Base-by-base conservation (phyloP, 2,888 invertebrate species). In the Heterodera filipjevi region DNA sequence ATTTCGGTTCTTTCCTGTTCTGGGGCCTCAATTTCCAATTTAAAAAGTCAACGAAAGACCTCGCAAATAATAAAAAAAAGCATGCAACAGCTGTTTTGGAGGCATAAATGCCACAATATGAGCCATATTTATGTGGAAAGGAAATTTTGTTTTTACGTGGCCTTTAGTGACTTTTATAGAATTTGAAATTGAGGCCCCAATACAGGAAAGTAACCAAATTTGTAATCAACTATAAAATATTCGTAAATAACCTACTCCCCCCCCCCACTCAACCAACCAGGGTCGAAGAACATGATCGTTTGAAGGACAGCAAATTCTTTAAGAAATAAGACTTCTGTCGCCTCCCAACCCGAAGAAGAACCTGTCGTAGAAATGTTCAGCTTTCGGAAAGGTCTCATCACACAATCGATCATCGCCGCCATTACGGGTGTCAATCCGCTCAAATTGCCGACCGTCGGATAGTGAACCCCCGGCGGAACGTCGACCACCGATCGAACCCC, bases 211-310 rank as follows among this genome's bases (percentile, higher is more conserved):
- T n/a, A n/a, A n/a, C n/a, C n/a, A n/a, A n/a, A n/a, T 39, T 39
- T 39, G 10, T 39, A 39, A 39, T 6, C 3, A 39, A 6, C 39
- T 8, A 27, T n/a, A 59, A 22, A 59, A 59, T 8, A 12, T 3
- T 12, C n/a, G 27, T 12, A 3, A 22, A 8, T 59, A 8, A 59
- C 3, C 3, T 3, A 8, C 64, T 5, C 22, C 6, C 32, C 2
- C 39, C 44, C n/a, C 71, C 2, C 30, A 14, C 80, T 46, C 10
- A 64, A 68, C 86, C n/a, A n/a, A 87, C 86, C 85, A 14, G 88
- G 87, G 82, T 88, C 88, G 78, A 88, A 88, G 79, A 88, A 88
- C 87, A 87, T 87, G n/a, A 88, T 85, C 5, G 88, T 86, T 77
- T 88, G 88, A 8, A 88, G 85, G 0, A 85, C 81, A n/a, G 87